These are phyloP conservation scores for Lagria hirta DNA, from an alignment of 2,888 invertebrate species.

Conservation along the genomic window DNA sequence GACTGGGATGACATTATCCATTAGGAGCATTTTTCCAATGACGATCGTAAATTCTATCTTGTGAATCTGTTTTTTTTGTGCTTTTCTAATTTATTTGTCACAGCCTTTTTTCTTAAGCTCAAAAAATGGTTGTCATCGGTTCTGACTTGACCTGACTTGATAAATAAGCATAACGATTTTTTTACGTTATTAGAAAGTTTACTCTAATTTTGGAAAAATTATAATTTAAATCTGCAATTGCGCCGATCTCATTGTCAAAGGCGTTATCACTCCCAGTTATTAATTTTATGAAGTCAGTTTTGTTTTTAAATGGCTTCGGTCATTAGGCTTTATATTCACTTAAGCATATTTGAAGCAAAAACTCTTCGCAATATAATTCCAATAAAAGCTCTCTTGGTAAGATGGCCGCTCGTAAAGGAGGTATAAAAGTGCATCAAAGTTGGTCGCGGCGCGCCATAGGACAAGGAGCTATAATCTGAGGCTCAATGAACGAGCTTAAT, in stretches of 20 bases:
- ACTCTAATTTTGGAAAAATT: too few species aligned
- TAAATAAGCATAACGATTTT: too few species aligned
- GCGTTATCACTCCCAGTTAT: neutral
- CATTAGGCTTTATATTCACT: conserved; percentile 31
- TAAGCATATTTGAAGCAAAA: conserved; percentile 31
- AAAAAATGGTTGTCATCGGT: too few species aligned
- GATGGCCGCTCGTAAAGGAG: conserved; percentile 51
- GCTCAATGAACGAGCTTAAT: conserved; percentile 51
- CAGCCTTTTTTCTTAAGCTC: too few species aligned
- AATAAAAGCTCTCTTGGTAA: conserved; percentile 42
- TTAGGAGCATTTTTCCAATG: conserved; percentile 35
- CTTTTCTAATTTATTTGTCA: too few species aligned
- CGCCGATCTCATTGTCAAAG: too few species aligned
- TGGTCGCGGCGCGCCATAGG: conserved; percentile 46
- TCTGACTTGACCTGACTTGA: too few species aligned
- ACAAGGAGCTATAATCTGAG: conserved; percentile 49
- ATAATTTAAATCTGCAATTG: too few species aligned
- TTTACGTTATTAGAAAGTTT: too few species aligned
- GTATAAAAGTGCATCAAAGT: conserved; percentile 49
- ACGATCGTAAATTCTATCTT: conserved; percentile 36
- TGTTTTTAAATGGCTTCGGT: conserved; percentile 10
- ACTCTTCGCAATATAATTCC: conserved; percentile 30
- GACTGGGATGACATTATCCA: conserved; percentile 40
- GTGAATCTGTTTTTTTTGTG: too few species aligned
- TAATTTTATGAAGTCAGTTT: conserved; percentile 1